Base-by-base conservation (phyloP, 2,113 vertebrate species). In the Ptilonorhynchus violaceus region DNA sequence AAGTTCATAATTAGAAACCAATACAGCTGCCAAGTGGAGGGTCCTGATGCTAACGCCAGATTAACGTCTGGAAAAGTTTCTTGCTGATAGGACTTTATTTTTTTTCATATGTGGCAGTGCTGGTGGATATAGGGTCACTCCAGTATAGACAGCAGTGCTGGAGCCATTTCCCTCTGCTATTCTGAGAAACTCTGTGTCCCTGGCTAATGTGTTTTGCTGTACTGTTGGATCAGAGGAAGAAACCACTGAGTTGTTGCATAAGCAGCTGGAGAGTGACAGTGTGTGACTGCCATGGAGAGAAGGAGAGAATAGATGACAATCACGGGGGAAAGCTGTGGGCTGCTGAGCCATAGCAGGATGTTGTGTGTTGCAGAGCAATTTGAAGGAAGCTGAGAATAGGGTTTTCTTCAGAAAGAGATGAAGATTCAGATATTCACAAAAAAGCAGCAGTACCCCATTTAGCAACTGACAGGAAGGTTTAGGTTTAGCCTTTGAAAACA, bases 191-290 rank as follows among this genome's bases (percentile, higher is more conserved):
- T 25, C 50, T 37, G 24, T 23, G 10, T 70, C 39, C 31, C 85
- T 73, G 78, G 62, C 17, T 95, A 67, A 79, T 56, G 62, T 28
- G 12, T 82, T 75, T 82, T 55, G 47, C 56, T 72, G 42, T 59
- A 10, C 30, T 31, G n/a, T 9, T 25, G 53, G 25, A 69, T 49
- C 4, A 3, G 44, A 70, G 85, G 69, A 91, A 92, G 83, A 63
- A 93, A n/a, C 20, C 42, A 31, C 83, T 86, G 88, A 92, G 60
- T 79, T 93, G 76, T 74, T 91, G 79, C 83, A 85, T 59, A 80
- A 91, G 83, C 91, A 92, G 94, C 94, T 90, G 88, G 88, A 79
- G 63, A 92, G 42, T 85, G 75, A 80, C 91, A 80, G 85, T 23
- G 46, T 76, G 67, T 76, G 82, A 69, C 82, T 76, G 75, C 58